Evolutionary conservation across 1,140 invertebrate species (phyloP).

Genomic region (Brachionus angularis): DNA sequence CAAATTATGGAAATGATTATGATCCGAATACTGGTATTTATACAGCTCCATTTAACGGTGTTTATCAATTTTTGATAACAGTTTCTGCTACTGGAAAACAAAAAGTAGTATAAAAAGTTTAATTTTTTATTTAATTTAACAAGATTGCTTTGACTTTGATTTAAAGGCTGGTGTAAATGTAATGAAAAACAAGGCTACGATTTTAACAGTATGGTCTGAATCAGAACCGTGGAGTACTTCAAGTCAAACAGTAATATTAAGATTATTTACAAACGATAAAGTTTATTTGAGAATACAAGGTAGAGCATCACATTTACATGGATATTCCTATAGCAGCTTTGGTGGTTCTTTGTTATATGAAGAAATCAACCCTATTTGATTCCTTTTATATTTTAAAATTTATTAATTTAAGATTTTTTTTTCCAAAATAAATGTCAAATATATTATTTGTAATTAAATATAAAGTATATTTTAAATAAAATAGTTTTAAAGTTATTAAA

Average conservation of each 20-base stretch:
- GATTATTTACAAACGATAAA: neutral
- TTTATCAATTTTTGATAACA: conserved; percentile 33
- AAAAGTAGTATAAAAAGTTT: neutral
- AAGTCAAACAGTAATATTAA: neutral
- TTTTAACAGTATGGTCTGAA: conserved; percentile 43
- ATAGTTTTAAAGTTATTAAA: neutral
- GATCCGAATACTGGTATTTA: conserved; percentile 22
- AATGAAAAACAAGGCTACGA: conserved; percentile 6
- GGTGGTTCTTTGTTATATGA: conserved; percentile 20
- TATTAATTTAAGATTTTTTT: neutral
- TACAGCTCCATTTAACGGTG: conserved; percentile 8
- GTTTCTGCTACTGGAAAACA: conserved; percentile 30
- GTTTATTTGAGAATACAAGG: conserved; percentile 28
- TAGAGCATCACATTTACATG: conserved; percentile 31
- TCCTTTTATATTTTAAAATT: too few species aligned
- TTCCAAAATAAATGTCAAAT: neutral
- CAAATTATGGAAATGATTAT: conserved; percentile 41
- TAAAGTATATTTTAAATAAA: neutral
- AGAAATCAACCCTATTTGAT: conserved; percentile 8
- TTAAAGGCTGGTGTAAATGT: conserved; percentile 35
- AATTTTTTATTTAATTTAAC: neutral
- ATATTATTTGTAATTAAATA: neutral
- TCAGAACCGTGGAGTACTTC: conserved; percentile 40
- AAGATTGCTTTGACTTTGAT: neutral
- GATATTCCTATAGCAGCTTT: conserved; percentile 41